Evolutionary conservation across 2,797 vertebrate species (phyloP).

Genomic region (Micromesistius poutassou): DNA sequence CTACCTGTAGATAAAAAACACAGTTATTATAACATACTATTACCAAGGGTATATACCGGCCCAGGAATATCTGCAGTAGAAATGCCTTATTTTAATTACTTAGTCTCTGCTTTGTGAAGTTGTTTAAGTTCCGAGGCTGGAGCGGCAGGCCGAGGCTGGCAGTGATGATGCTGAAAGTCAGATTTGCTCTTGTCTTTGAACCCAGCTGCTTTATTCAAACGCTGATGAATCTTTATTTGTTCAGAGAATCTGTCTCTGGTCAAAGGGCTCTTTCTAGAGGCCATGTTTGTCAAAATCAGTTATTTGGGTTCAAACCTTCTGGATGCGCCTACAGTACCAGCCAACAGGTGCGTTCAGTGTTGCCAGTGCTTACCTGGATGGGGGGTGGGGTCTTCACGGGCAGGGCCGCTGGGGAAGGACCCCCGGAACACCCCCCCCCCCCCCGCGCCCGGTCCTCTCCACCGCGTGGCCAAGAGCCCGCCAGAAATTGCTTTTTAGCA

Average conservation of each 20-base stretch:
- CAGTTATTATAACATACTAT: not conserved
- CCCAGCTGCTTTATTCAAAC: constrained; percentile 45
- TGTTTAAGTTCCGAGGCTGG: not conserved
- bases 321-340: constrained; percentile 40
- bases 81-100: not conserved
- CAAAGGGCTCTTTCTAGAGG: constrained; percentile 69
- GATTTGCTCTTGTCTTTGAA: constrained; percentile 41
- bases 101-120: not conserved
- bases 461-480: constrained; percentile 42
- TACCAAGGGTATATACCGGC: not conserved
- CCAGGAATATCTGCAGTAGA: not conserved
- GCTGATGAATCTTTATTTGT: constrained; percentile 67
- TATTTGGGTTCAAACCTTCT: constrained; percentile 53
- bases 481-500: constrained; percentile 69
- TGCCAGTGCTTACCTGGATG: constrained; percentile 32
- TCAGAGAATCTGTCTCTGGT: constrained; percentile 57
- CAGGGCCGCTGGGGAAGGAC: constrained; percentile 42
- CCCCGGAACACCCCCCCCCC: not conserved
- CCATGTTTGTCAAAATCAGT: constrained; percentile 69
- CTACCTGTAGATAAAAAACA: not conserved
- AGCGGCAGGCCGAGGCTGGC: not conserved
- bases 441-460: constrained; percentile 33
- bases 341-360: constrained; percentile 62
- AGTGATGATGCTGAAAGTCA: constrained; percentile 52
- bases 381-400: constrained; percentile 40